Evolutionary conservation across 2,797 vertebrate genomes (phyloP).

Genomic region (Malacoraja senta): DNA sequence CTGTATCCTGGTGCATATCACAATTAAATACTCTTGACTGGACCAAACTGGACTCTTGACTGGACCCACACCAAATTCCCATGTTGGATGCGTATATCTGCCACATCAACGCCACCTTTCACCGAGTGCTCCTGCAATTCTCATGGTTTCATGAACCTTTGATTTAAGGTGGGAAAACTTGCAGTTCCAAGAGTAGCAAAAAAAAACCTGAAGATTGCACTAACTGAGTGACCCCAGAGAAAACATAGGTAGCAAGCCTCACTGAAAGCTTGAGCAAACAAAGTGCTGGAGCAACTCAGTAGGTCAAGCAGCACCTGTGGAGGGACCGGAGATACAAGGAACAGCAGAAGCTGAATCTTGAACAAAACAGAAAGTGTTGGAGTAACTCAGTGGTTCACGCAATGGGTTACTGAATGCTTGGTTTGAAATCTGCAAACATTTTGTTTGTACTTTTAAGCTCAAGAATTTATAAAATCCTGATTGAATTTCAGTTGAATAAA

Average conservation of each 20-base stretch:
- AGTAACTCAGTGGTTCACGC: too few relatives aligned
- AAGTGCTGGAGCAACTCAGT: too few relatives aligned
- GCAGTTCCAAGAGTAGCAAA: neutral
- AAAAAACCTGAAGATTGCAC: neutral
- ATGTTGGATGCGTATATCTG: neutral
- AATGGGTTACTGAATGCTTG: neutral
- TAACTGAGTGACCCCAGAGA: neutral
- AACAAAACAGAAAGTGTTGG: too few relatives aligned
- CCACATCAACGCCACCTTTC: neutral
- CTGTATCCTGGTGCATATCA: too few relatives aligned
- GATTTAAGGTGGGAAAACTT: neutral
- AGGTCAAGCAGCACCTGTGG: too few relatives aligned
- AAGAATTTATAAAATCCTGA: neutral
- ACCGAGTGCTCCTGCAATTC: neutral
- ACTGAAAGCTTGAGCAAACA: neutral
- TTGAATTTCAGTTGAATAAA: neutral
- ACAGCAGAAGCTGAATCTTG: too few relatives aligned
- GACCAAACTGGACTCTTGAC: too few relatives aligned
- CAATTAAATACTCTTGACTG: too few relatives aligned
- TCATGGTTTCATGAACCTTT: neutral
- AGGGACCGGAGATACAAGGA: too few relatives aligned
- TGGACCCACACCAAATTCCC: neutral
- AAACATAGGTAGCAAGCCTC: neutral
- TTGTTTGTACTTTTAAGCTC: neutral
- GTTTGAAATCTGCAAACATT: slow-evolving; percentile 1